A percentile compares a stretch with the other conserved stretches of the same genome.
Evolutionary conservation across 1,140 invertebrate genomes (phyloP).

Genomic region (Psix sp.): DNA sequence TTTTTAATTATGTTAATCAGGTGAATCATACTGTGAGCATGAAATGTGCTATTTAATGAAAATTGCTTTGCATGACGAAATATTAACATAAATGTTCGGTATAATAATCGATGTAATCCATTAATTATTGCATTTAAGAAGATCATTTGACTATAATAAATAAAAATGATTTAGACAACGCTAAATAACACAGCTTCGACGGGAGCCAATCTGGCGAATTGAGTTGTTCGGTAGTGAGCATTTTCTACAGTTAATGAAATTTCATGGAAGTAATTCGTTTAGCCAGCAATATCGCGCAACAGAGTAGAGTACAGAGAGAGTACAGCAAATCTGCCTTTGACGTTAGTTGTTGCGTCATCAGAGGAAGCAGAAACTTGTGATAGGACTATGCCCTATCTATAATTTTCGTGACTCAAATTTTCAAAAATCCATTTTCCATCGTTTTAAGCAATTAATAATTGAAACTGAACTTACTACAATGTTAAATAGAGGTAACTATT

Average conservation of each 20-base stretch:
- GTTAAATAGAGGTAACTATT: too few relatives aligned
- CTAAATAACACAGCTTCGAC: slow-evolving; percentile 51
- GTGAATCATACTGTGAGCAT: too few relatives aligned
- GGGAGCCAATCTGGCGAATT: slow-evolving; percentile 39
- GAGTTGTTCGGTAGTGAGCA: slow-evolving; percentile 56
- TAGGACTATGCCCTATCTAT: slow-evolving; percentile 31
- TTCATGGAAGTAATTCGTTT: slow-evolving; percentile 71
- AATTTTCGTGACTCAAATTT: slow-evolving; percentile 3
- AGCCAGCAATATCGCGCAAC: slow-evolving; percentile 72
- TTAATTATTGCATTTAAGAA: too few relatives aligned
- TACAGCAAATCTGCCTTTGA: slow-evolving; percentile 56
- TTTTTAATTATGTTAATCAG: too few relatives aligned
- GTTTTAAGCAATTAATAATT: too few relatives aligned
- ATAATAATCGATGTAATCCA: too few relatives aligned
- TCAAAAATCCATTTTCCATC: too few relatives aligned
- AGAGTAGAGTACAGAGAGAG: slow-evolving; percentile 68
- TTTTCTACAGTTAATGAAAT: slow-evolving; percentile 70
- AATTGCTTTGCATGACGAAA: too few relatives aligned
- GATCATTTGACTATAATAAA: not conserved
- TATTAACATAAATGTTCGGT: too few relatives aligned
- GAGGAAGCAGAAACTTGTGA: slow-evolving; percentile 43
- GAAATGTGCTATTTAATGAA: too few relatives aligned
- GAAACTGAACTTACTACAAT: too few relatives aligned
- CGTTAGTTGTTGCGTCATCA: slow-evolving; percentile 52
- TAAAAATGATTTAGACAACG: slow-evolving; percentile 11